Base-by-base conservation (phyloP, 2,888 invertebrate genomes). In the Chrysotoxum bicinctum region DNA sequence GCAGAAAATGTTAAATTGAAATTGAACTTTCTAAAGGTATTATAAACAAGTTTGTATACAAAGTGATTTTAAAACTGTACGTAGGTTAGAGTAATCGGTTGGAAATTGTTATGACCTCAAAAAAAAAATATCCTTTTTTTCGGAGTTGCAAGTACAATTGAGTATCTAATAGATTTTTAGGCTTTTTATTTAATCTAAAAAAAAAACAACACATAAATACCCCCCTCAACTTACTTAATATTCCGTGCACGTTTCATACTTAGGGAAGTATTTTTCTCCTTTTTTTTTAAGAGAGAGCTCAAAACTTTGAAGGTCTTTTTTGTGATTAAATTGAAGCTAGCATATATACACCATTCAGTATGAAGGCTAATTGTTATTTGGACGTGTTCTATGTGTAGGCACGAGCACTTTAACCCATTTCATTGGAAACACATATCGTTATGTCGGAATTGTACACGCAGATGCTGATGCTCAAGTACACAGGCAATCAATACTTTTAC, bases 231-330 rank as follows among this genome's bases (percentile, higher is more conserved):
- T 23, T 50, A 50, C 21, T 66, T 50, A 50, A n/a, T 66, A 66
- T 66, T 66, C 66, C 50, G 23, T 66, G 66, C 66, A 66, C 66
- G 66, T 50, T 66, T 66, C 50, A 66, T 66, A 50, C 66, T 66
- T 66, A 14, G 50, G 48, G 14, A 66, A 66, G 35, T 66, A 35
- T 35, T 23, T 50, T 66, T 23, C 0, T 32, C n/a, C 35, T 35
- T 50, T 9, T 50, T 48, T 14, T 66, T 32, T 43, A 43, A 62
- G 35, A 37, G 58, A 64, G 45, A 64, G 45, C 30, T 64, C 26
- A 50, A 58, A 64, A 66, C 50, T 48, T 66, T 66, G 66, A 66
- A 66, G 66, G 66, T 66, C 50, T 35, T 50, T 48, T 35, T 37
- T 50, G 50, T 66, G 50, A 66, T 50, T 66, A 66, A 50, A 50